Percentiles rank a stretch among this genome's conserved stretches.
Evolutionary conservation across 2,797 vertebrate species (phyloP).

Genomic region (Anabacerthia variegaticeps): DNA sequence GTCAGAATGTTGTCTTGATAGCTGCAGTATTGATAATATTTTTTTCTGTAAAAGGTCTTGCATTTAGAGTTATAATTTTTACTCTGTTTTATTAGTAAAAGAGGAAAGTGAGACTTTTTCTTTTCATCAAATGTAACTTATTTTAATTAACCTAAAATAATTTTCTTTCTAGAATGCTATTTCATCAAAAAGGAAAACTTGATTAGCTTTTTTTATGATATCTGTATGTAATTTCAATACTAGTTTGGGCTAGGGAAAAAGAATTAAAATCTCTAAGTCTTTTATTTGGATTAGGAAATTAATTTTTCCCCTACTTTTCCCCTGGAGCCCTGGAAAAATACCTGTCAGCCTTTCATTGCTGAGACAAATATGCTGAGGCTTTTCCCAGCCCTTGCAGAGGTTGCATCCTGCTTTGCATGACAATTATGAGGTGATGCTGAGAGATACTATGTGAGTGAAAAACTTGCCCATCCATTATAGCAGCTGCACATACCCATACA

Average conservation of each 20-base stretch:
- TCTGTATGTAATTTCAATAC: not conserved
- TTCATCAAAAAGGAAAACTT: not conserved
- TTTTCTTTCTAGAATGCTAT: not conserved
- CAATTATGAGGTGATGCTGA: not conserved
- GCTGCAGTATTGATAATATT: not conserved
- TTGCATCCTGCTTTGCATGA: not conserved
- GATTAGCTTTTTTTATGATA: constrained; percentile 2
- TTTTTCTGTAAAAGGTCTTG: not conserved
- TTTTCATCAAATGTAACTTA: not conserved
- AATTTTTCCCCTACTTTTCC: not conserved
- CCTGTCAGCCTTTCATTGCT: not conserved
- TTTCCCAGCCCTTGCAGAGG: not conserved
- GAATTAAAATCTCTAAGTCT: not conserved
- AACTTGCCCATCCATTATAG: not conserved
- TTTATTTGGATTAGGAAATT: constrained; percentile 41
- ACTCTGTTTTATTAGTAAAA: not conserved
- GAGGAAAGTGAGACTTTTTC: not conserved
- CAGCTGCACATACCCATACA: not conserved
- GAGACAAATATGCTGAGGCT: not conserved
- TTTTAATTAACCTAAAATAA: constrained; percentile 12
- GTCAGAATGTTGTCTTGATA: constrained; percentile 9
- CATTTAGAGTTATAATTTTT: not conserved
- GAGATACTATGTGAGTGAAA: not conserved
- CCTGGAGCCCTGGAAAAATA: not conserved
- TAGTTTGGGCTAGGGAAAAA: not conserved